Evolutionary conservation across 2,888 invertebrate genomes (phyloP).

Genomic region (Morpho helenor): DNA sequence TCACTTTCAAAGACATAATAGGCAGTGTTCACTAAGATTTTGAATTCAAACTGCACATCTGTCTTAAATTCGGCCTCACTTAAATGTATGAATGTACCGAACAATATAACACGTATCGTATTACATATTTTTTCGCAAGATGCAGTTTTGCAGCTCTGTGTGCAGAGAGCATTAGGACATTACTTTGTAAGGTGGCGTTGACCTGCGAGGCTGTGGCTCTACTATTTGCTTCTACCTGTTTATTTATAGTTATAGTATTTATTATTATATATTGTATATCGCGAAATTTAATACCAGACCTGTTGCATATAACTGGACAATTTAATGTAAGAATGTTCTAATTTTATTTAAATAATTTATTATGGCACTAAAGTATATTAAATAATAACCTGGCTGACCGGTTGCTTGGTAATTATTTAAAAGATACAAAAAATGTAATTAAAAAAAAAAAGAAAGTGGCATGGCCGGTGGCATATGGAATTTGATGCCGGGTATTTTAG

Average conservation of each 20-base stretch:
- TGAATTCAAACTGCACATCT: slow-evolving; percentile 7
- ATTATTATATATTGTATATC: slow-evolving; percentile 1
- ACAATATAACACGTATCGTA: slow-evolving; percentile 19
- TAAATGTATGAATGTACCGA: slow-evolving; percentile 5
- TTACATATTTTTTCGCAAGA: slow-evolving; percentile 21
- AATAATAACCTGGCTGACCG: too few relatives aligned
- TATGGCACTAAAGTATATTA: too few relatives aligned
- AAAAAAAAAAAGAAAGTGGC: too few relatives aligned
- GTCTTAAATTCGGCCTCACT: slow-evolving; percentile 3
- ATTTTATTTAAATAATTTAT: too few relatives aligned
- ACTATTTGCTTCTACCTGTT: slow-evolving; percentile 20
- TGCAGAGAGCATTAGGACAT: slow-evolving; percentile 25
- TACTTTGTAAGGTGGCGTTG: slow-evolving; percentile 35
- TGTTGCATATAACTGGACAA: too few relatives aligned
- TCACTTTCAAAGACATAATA: slow-evolving; percentile 11
- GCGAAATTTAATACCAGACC: too few relatives aligned
- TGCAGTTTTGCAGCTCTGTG: slow-evolving; percentile 16
- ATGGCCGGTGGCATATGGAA: too few relatives aligned
- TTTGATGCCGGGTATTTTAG: too few relatives aligned
- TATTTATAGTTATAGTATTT: slow-evolving; percentile 7
- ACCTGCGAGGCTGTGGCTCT: slow-evolving; percentile 25
- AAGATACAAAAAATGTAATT: too few relatives aligned
- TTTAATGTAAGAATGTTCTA: too few relatives aligned
- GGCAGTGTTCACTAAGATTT: slow-evolving; percentile 4
- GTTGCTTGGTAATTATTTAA: too few relatives aligned